These are phyloP conservation scores for Pantherophis vulpinus DNA, from an alignment of 2,797 vertebrate species.

Conservation along the genomic window DNA sequence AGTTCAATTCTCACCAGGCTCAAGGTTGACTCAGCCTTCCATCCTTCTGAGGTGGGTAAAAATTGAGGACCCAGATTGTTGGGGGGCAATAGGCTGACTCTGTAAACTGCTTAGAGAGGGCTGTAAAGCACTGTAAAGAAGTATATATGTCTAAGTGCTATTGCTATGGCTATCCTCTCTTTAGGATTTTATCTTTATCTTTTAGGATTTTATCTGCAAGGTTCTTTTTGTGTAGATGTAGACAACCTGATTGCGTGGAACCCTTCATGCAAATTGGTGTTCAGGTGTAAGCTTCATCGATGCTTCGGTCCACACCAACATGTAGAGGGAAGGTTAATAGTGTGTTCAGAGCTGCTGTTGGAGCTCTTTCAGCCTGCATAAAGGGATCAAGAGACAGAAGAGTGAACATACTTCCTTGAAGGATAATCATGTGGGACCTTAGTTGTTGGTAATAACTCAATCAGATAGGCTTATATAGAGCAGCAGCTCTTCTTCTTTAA, in stretches of 20 bases:
- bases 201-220: background rate
- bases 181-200: background rate
- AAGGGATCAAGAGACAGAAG: background rate
- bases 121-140: too few relatives aligned
- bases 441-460: background rate
- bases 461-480: conserved; percentile 6
- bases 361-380: background rate
- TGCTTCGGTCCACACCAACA: background rate
- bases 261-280: background rate
- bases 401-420: background rate
- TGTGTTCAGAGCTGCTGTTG: background rate
- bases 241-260: background rate
- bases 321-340: background rate
- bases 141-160: too few relatives aligned
- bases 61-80: too few relatives aligned
- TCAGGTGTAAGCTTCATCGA: background rate
- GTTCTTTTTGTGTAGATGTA: background rate
- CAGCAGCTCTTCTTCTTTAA: background rate
- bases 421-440: background rate
- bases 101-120: too few relatives aligned
- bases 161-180: background rate
- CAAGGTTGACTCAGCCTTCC: too few relatives aligned
- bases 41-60: too few relatives aligned
- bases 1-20: too few relatives aligned
- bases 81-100: too few relatives aligned